Percentiles rank a stretch among this genome's conserved stretches.
These are phyloP conservation scores for Synaphobranchus kaupii DNA, from an alignment of 2,797 vertebrate species.

Conservation along the genomic window DNA sequence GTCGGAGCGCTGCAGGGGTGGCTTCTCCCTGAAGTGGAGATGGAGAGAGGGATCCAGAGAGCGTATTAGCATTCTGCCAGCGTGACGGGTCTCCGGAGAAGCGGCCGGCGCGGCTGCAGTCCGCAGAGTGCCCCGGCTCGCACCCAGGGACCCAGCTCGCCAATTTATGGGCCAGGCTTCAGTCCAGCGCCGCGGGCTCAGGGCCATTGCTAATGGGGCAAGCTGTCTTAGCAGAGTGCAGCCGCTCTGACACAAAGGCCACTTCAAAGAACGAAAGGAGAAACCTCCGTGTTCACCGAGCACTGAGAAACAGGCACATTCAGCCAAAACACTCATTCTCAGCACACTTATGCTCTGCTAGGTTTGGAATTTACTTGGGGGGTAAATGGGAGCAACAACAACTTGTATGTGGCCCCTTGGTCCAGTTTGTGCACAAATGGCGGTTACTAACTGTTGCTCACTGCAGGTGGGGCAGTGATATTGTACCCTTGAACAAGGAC, in stretches of 20 bases:
- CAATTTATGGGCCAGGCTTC: neutral
- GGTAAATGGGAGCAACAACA: no score
- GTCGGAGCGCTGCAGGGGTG: neutral
- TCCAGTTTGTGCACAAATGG: no score
- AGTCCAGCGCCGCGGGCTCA: neutral
- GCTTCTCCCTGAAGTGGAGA: neutral
- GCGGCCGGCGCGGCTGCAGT: neutral
- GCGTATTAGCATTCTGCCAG: neutral
- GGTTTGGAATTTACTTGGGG: no score
- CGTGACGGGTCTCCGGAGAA: neutral
- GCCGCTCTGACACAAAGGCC: neutral
- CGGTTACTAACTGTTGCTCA: no score
- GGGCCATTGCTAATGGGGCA: neutral
- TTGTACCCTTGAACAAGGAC: neutral
- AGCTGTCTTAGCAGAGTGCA: neutral
- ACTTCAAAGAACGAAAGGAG: neutral
- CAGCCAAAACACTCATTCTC: no score
- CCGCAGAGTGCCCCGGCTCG: neutral
- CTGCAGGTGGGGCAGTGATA: no score
- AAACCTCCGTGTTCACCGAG: no score
- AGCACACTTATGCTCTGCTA: no score
- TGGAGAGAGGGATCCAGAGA: neutral
- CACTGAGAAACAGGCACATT: neutral
- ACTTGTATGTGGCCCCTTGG: no score
- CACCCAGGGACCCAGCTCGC: neutral